Evolutionary conservation across 2,797 vertebrate species (phyloP).

Genomic region (Lagodon rhomboides): DNA sequence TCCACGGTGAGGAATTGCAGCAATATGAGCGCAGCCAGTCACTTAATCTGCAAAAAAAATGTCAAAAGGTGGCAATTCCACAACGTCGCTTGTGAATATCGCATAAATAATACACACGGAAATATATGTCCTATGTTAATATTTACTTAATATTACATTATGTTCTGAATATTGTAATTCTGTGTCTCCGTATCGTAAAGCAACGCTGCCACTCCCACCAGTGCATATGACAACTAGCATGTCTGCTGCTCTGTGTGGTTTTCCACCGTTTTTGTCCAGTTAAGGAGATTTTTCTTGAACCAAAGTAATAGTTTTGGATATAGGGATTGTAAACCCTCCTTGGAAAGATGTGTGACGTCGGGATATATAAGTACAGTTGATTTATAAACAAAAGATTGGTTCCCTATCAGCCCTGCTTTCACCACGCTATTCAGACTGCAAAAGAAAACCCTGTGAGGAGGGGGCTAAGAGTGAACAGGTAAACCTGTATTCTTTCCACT

Average conservation of each 20-base stretch:
- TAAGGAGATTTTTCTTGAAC: too few relatives aligned
- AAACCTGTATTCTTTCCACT: too few relatives aligned
- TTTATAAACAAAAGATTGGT: too few relatives aligned
- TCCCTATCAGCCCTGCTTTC: too few relatives aligned
- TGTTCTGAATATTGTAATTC: neutral
- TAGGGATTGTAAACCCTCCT: neutral
- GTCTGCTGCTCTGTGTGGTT: neutral
- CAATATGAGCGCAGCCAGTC: neutral
- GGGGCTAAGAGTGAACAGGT: too few relatives aligned
- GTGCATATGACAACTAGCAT: too few relatives aligned
- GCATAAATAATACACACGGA: constrained; percentile 6
- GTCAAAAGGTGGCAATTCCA: neutral
- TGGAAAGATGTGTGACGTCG: too few relatives aligned
- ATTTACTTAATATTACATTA: neutral
- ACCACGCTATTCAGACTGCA: too few relatives aligned
- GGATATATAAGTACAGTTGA: too few relatives aligned
- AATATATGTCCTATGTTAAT: neutral
- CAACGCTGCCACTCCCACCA: neutral
- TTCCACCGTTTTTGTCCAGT: neutral
- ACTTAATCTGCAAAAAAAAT: neutral
- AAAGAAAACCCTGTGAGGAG: too few relatives aligned
- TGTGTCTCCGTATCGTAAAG: neutral
- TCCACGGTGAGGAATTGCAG: neutral
- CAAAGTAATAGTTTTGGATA: neutral
- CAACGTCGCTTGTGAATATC: constrained; percentile 21